phyloP scores from a whole-genome alignment of 2,888 invertebrate species.

The Sussaba pulchella region DNA sequence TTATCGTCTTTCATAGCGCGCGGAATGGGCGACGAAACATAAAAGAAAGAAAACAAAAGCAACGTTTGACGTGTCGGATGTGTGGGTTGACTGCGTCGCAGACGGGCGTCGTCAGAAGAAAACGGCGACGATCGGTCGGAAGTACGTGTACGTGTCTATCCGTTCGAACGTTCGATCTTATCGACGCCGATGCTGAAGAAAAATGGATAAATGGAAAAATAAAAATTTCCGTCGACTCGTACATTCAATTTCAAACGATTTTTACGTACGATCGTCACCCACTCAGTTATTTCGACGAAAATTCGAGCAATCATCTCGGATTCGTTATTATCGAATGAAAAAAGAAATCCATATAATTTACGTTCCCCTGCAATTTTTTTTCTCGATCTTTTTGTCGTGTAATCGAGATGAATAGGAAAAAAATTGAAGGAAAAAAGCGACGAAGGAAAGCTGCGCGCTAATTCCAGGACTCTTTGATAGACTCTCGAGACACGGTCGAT shows the following conservation, averaged over 20 bases:
- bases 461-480: not conserved
- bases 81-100: too few relatives aligned
- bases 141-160: conserved; percentile 21
- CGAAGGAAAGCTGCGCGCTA: not conserved
- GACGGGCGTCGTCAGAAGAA: conserved; percentile 1
- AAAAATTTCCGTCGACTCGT: too few relatives aligned
- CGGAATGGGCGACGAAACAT: too few relatives aligned
- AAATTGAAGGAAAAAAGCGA: conserved; percentile 15
- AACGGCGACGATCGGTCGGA: not conserved
- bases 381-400: conserved; percentile 17
- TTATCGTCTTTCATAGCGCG: not conserved
- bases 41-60: not conserved
- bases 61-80: not conserved
- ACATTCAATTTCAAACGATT: too few relatives aligned
- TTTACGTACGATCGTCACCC: too few relatives aligned
- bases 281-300: too few relatives aligned
- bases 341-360: too few relatives aligned
- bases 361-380: too few relatives aligned
- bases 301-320: too few relatives aligned
- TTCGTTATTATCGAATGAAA: too few relatives aligned
- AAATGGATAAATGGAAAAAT: not conserved
- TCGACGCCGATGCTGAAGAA: conserved; percentile 27
- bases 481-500: not conserved
- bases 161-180: conserved; percentile 41
- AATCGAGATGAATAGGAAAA: conserved; percentile 10